Base-by-base conservation (phyloP, 1,140 invertebrate genomes). In the Sitodiplosis mosellana region DNA sequence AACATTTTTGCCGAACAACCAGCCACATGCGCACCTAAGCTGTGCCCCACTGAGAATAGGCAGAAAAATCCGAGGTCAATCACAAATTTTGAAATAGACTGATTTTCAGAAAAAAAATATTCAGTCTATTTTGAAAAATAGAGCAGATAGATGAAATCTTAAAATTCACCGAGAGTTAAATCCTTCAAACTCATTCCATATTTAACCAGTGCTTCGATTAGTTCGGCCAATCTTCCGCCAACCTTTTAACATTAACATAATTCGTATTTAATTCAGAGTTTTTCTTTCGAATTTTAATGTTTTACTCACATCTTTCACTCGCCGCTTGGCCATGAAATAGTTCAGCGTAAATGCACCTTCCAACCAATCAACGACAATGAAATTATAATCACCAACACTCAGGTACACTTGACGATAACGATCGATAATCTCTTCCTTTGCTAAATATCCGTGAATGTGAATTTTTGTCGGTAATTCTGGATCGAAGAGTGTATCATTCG, bases 1-100 rank as follows among this genome's bases (percentile, higher is more conserved):
- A 64, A 36, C 40, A 55, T 40, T 41, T 57, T 53, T 8, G 57
- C 60, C 8, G 58, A 50, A 34, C 54, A 54, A 1, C 60, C 60
- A 11, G 58, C 58, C 21, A 67, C 54, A 47, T 68, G 64, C 0
- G 56, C 65, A 1, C 68, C 66, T 42, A 66, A 55, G 27, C 50
- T n/a, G 17, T 44, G 42, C n/a, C n/a, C n/a, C n/a, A n/a, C n/a
- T n/a, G n/a, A n/a, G n/a, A n/a, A n/a, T n/a, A n/a, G n/a, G n/a
- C n/a, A n/a, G n/a, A n/a, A n/a, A n/a, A n/a, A n/a, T n/a, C n/a
- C n/a, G n/a, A n/a, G n/a, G n/a, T n/a, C n/a, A n/a, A n/a, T n/a
- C n/a, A n/a, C n/a, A n/a, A n/a, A n/a, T n/a, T n/a, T n/a, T n/a
- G n/a, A n/a, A n/a, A n/a, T n/a, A n/a, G n/a, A n/a, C n/a, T n/a